These are phyloP conservation scores for Helostoma temminkii DNA, from an alignment of 2,797 vertebrate species.

Conservation along the genomic window DNA sequence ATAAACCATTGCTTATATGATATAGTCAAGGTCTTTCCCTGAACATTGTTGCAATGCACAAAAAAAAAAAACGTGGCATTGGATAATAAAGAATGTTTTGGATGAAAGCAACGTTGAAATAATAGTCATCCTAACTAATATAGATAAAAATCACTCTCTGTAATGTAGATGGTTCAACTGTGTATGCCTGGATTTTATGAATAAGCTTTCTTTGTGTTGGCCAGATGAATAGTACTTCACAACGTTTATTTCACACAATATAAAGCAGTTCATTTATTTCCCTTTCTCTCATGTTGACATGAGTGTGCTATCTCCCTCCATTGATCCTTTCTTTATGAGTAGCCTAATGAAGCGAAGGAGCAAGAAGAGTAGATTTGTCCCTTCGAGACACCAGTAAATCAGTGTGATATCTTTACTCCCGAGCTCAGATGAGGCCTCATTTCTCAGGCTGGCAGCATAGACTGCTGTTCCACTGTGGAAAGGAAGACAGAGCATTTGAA, in stretches of 20 bases:
- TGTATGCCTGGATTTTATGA: conserved; percentile 39
- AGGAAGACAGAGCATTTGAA: conserved; percentile 59
- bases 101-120: conserved; percentile 4
- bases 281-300: conserved; percentile 34
- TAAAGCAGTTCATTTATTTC: conserved; percentile 50
- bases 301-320: conserved; percentile 57
- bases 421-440: conserved; percentile 45
- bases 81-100: not conserved
- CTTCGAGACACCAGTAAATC: conserved; percentile 71
- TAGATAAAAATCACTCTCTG: conserved; percentile 7
- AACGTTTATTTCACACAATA: conserved; percentile 57
- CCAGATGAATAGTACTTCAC: conserved; percentile 34
- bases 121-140: not conserved
- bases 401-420: conserved; percentile 72
- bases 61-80: no score
- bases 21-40: no score
- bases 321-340: conserved; percentile 76
- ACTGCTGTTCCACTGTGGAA: conserved; percentile 13
- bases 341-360: conserved; percentile 73
- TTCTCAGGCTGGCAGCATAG: conserved; percentile 52
- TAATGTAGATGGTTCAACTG: conserved; percentile 16
- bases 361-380: conserved; percentile 65
- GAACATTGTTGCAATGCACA: no score
- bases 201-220: conserved; percentile 39
- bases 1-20: no score